phyloP scores from a whole-genome alignment of 2,888 invertebrate species.

The Drosophila ustulata region DNA sequence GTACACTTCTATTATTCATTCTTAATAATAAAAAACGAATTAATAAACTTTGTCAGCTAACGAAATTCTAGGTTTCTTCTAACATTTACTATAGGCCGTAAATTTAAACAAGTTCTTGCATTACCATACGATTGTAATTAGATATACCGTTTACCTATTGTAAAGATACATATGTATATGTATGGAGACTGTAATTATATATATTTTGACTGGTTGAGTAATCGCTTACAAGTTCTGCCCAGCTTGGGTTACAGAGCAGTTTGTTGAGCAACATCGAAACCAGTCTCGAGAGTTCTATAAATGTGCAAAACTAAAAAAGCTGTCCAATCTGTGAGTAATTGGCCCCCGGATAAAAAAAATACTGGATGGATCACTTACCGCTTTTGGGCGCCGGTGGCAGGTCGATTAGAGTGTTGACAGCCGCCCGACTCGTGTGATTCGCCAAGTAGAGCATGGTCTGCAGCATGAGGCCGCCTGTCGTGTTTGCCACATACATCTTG shows the following conservation, averaged over 20 bases:
- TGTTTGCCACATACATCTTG: slow-evolving; percentile 82
- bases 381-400: slow-evolving; percentile 83
- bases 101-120: no score
- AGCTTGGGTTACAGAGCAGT: not conserved
- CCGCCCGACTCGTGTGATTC: slow-evolving; percentile 83
- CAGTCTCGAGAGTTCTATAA: not conserved
- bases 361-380: slow-evolving; percentile 79
- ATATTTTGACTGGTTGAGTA: not conserved
- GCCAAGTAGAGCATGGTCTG: slow-evolving; percentile 85
- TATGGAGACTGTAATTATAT: not conserved
- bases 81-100: no score
- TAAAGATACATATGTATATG: no score
- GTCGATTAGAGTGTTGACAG: slow-evolving; percentile 82
- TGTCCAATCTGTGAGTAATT: not conserved
- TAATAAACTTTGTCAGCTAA: no score
- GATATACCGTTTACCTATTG: no score
- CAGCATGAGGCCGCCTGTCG: slow-evolving; percentile 84
- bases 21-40: no score
- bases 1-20: no score
- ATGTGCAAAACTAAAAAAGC: not conserved
- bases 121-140: no score
- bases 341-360: not conserved
- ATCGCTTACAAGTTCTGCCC: not conserved
- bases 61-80: no score
- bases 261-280: not conserved